These are phyloP conservation scores for Pantala flavescens DNA, from an alignment of 1,140 invertebrate species.

Conservation along the genomic window DNA sequence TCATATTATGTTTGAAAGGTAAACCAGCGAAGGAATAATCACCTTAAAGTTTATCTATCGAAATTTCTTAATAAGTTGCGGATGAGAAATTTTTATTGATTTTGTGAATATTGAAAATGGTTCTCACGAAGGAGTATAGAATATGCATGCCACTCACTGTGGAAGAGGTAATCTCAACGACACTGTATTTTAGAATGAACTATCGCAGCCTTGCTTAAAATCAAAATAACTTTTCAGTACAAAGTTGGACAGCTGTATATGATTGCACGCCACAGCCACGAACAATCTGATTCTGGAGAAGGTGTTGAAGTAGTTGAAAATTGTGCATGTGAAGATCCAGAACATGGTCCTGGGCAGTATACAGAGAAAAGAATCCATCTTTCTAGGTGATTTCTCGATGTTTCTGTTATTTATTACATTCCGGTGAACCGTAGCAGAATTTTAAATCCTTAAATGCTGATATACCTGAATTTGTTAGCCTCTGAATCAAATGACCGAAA, in stretches of 20 bases:
- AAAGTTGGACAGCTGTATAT: conserved; percentile 86
- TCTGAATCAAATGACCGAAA: too few relatives aligned
- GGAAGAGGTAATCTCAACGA: conserved; percentile 59
- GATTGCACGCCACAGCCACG: conserved; percentile 85
- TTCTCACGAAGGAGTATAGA: conserved; percentile 77
- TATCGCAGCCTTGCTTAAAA: conserved; percentile 13
- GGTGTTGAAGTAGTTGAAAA: conserved; percentile 88
- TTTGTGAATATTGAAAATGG: conserved; percentile 40
- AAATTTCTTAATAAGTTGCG: too few relatives aligned
- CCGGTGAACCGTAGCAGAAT: neutral
- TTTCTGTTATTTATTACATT: conserved; percentile 21
- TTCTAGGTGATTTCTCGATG: conserved; percentile 54
- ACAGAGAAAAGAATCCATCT: conserved; percentile 88
- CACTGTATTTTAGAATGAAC: conserved; percentile 17
- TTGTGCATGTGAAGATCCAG: conserved; percentile 61
- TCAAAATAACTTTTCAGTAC: conserved; percentile 52
- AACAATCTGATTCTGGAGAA: conserved; percentile 79
- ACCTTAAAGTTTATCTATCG: too few relatives aligned
- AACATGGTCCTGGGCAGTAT: conserved; percentile 73
- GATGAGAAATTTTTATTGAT: too few relatives aligned
- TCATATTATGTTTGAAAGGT: too few relatives aligned
- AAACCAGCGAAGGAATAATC: too few relatives aligned
- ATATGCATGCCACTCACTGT: conserved; percentile 86
- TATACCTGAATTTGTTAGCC: too few relatives aligned
- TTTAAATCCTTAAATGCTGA: neutral